Evolutionary conservation across 2,797 vertebrate species (phyloP), one percentile per base, ranked within the genome.

Genomic region (Alfaro cultratus): DNA sequence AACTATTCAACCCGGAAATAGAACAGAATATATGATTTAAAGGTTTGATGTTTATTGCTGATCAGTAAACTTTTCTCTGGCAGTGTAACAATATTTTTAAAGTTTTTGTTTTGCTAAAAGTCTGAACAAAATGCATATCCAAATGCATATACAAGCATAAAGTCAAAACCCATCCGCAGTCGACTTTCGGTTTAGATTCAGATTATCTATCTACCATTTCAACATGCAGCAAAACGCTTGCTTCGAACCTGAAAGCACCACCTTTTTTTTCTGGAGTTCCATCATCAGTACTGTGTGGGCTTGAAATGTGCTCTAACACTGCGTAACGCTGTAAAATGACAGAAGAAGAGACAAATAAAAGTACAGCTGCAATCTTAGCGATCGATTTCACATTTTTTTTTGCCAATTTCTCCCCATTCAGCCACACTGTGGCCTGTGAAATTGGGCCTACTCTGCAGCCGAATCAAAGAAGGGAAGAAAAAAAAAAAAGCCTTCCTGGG

Each of bases 301-400:
- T 89, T 87, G 91, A 94, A 95, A 94, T 94, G 46, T 70, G 86
- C 94, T 94, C 91, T 93, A 95, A 95, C 85, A 77, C 92, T 81
- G 83, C 90, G 92, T 90, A 93, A 88, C 91, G 83, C 92, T 91
- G 94, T 93, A 93, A 93, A 92, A 95, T 93, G 92, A 96, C 93
- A 95, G 94, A 93, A 92, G 93, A 92, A 84, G 87, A 95, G 91
- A 95, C 91, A 94, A 96, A 95, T 96, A 97, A 96, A 97, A 97
- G 89, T 96, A 96, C 95, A 96, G 95, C 91, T 94, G 95, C 95
- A 95, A 95, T 94, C 96, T 95, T 94, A 92, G 91, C 95, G 96
- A 97, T 97, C 92, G 92, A 97, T 98, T 97, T 96, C 94, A 95
- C 94, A 26, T 91, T 94, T 96, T 93, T 47, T 51, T 95, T 95